Evolutionary conservation across 2,113 vertebrate genomes (phyloP), one percentile per base, ranked within the genome.

Genomic region (Trichomycterus rosablanca): DNA sequence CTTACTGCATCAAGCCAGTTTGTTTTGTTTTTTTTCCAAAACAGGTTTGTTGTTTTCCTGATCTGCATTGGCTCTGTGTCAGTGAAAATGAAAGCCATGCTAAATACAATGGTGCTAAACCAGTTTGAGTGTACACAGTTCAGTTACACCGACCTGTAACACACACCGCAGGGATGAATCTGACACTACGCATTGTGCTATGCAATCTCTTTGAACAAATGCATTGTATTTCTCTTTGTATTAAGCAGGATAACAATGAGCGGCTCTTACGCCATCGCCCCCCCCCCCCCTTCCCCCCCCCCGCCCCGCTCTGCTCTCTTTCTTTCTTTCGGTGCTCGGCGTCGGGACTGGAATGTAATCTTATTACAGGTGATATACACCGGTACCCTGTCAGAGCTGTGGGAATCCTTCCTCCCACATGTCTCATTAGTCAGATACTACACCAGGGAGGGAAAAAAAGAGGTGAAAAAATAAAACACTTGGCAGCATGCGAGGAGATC

Each of bases 281-380:
- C 55, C 63, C n/a, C n/a, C n/a, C n/a, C n/a, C n/a, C n/a, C n/a
- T n/a, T n/a, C n/a, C 34, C 2, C 34, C 34, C 12, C 34, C 34
- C 8, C 7, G 2, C 12, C 45, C 61, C 45, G 37, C 37, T 16
- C 52, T 12, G 35, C 19, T n/a, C 34, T 44, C 46, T 48, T 37
- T 63, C 57, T 57, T 59, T 80, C 51, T 20, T 58, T 63, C 49
- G 37, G n/a, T n/a, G n/a, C n/a, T n/a, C n/a, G n/a, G n/a, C n/a
- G n/a, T n/a, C n/a, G 56, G 44, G 57, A 37, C 52, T 70, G 79
- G 81, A 82, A 83, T 82, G 77, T 63, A 48, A 56, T 78, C 60
- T 73, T 78, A 70, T 77, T 76, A 59, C 75, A 77, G 74, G 75
- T 79, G 72, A 79, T 80, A 75, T 78, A 80, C 14, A n/a, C 37